Evolutionary conservation across 2,888 invertebrate genomes (phyloP), one percentile per base, ranked within the genome.

Genomic region (Nomada fucata): DNA sequence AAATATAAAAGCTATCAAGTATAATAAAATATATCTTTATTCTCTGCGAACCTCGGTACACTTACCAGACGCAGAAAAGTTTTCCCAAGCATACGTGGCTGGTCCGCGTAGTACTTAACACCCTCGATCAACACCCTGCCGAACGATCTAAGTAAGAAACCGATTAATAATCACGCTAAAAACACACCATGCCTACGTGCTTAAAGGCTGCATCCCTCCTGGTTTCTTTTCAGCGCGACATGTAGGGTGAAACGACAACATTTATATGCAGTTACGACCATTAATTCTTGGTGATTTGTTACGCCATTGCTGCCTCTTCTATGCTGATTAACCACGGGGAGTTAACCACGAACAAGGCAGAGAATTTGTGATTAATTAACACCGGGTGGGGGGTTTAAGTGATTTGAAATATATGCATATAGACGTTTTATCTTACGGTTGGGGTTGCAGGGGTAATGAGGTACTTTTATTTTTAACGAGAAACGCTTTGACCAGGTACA

Each of bases 31-130:
- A n/a, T 29, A 7, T 9, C 0, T 50, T 9, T 5, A 7, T 36
- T 36, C 36, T 36, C 13, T 15, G 47, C 15, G 47, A 10, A 9
- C 4, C 18, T 47, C 18, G 2, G 10, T 1, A 20, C 11, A 55
- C 94, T 94, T 89, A 95, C 95, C 95, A 98, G 95, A 89, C 98
- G 95, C 64, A 98, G 94, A 92, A 98, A 97, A 26, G 98, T 98
- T 92, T 97, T 97, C 2, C 98, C 98, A 81, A 98, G 95, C 95
- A 97, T 96, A 79, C 96, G 96, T 74, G 98, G 98, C 94, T 98
- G 97, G 89, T 97, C 97, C 36, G 97, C 97, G 94, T 98, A 98
- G 94, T 98, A 98, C 94, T 98, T 98, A 85, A 98, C 96, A 82
- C 98, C 98, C 94, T 98, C 98, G 92, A 98, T 96, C 59, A 98